Conservation (phyloP, 2,797 vertebrate genomes). For the Euphonia xanthogaster region DNA sequence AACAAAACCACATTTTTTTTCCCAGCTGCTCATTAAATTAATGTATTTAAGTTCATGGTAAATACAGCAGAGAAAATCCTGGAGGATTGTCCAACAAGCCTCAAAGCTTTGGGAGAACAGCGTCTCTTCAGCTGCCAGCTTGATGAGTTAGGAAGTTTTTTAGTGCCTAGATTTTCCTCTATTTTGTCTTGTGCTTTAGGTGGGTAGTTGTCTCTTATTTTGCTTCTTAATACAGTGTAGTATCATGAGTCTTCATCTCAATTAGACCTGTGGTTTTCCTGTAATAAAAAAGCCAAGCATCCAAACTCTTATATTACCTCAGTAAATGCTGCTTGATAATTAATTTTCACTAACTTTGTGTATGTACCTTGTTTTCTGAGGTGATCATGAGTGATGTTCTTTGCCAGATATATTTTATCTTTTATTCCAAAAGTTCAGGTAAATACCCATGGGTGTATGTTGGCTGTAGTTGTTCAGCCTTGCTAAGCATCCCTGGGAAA, state of each 20-base stretch:
- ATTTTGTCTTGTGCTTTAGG: background rate
- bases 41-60: background rate
- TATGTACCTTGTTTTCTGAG: background rate
- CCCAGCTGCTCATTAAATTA: background rate
- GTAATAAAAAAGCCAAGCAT: background rate
- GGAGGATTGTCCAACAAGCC: background rate
- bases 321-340: background rate
- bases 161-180: background rate
- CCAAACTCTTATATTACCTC: background rate
- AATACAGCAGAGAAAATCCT: background rate
- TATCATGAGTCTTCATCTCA: background rate
- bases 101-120: background rate
- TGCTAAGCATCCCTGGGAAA: background rate
- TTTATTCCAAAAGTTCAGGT: background rate
- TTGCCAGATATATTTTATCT: fast-evolving
- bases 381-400: background rate
- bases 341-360: background rate
- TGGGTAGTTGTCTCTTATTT: background rate
- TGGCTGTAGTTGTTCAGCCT: background rate
- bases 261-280: background rate
- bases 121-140: background rate
- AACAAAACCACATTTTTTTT: background rate
- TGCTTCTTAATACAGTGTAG: background rate
- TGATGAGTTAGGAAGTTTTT: background rate
- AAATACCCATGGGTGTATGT: fast-evolving